Percentiles rank a stretch among this genome's conserved stretches.
Evolutionary conservation across 2,888 invertebrate genomes (phyloP).

Genomic region (Chalcis sispes): DNA sequence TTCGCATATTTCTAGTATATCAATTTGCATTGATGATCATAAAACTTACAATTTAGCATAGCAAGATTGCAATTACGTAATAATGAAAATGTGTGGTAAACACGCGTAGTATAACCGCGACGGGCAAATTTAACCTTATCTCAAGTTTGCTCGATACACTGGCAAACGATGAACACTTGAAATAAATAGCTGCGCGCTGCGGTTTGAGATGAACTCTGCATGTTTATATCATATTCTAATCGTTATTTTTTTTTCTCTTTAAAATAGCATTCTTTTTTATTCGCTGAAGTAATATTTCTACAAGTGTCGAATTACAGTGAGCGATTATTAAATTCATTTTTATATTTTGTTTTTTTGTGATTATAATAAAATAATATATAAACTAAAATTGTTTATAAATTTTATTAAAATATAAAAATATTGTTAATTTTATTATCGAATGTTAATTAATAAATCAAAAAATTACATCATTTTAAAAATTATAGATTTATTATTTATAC

Average conservation of each 20-base stretch:
- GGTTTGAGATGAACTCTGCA: constrained; percentile 6
- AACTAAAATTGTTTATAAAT: background rate
- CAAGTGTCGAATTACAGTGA: background rate
- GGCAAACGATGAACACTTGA: background rate
- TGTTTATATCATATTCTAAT: too few species aligned
- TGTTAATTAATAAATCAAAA: background rate
- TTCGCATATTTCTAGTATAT: too few species aligned
- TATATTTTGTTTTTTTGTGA: too few species aligned
- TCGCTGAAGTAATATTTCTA: background rate
- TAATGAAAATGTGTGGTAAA: constrained; percentile 37
- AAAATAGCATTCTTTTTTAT: too few species aligned
- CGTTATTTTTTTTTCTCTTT: background rate
- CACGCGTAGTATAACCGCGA: constrained; percentile 26
- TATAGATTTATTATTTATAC: too few species aligned
- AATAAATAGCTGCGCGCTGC: background rate
- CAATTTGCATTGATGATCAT: too few species aligned
- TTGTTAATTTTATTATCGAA: background rate
- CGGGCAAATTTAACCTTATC: constrained; percentile 23
- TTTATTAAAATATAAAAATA: too few species aligned
- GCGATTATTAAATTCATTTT: too few species aligned
- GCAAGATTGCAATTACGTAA: constrained; percentile 44
- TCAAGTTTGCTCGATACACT: background rate
- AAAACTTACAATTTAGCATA: too few species aligned
- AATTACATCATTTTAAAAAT: too few species aligned
- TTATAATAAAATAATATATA: background rate